Conservation (phyloP, 2,888 invertebrate species). For the Ophonus ardosiacus region DNA sequence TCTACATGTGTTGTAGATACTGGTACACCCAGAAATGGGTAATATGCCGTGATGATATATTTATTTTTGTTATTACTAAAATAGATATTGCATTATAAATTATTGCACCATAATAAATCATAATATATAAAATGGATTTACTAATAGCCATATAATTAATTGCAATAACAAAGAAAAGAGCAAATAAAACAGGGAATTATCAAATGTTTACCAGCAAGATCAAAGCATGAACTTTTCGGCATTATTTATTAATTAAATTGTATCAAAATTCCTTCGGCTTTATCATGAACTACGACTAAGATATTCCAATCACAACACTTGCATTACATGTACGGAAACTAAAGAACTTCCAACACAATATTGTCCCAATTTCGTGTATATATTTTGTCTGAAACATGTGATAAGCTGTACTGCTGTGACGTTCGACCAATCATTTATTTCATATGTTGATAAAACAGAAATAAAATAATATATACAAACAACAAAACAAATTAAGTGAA, state of each 20-base stretch:
- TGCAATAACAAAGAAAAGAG: background rate
- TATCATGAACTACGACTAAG: constrained; percentile 10
- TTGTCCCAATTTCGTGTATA: constrained; percentile 17
- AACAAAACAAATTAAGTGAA: constrained; percentile 52
- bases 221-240: background rate
- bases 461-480: constrained; percentile 31
- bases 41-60: no score
- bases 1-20: no score
- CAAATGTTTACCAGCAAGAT: background rate
- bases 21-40: no score
- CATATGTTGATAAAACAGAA: constrained; percentile 13
- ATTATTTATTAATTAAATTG: constrained; percentile 15
- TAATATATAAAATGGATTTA: background rate
- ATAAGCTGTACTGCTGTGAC: constrained; percentile 32
- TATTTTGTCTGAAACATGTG: constrained; percentile 43
- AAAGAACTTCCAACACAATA: constrained; percentile 14
- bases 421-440: constrained; percentile 18
- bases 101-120: background rate
- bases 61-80: no score
- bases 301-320: constrained; percentile 9
- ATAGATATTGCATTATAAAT: no score
- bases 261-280: constrained; percentile 9
- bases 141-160: background rate
- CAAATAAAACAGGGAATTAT: background rate
- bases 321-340: constrained; percentile 31